Percentiles rank a stretch among this genome's conserved stretches.
Conservation (phyloP, 1,140 invertebrate genomes). For the Onthophagus taurus region DNA sequence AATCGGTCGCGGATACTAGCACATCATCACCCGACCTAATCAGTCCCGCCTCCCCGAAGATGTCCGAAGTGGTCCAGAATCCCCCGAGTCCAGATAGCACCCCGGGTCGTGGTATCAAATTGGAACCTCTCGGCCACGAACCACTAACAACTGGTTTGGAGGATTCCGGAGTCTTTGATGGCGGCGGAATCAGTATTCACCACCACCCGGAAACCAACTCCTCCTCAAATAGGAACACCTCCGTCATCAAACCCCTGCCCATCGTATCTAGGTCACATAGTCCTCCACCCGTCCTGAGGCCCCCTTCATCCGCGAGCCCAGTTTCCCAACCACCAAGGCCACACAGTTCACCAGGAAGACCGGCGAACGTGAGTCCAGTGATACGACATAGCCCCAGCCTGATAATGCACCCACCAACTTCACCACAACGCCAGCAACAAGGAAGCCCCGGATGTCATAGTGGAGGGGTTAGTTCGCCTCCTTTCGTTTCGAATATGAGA, state of each 20-base stretch:
- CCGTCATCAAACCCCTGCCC: slow-evolving; percentile 27
- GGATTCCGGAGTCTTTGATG: slow-evolving; percentile 32
- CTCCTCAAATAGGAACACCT: too few relatives aligned
- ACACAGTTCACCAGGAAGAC: slow-evolving; percentile 35
- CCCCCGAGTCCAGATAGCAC: slow-evolving; percentile 34
- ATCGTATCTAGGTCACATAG: slow-evolving; percentile 30
- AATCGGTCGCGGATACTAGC: slow-evolving; percentile 82
- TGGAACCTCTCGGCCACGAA: slow-evolving; percentile 26
- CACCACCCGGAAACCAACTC: too few relatives aligned
- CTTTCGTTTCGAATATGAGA: slow-evolving; percentile 26
- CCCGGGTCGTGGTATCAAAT: slow-evolving; percentile 22
- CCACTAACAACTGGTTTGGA: slow-evolving; percentile 27
- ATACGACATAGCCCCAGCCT: slow-evolving; percentile 31
- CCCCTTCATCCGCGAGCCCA: slow-evolving; percentile 29
- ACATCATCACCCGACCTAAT: slow-evolving; percentile 77
- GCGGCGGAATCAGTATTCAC: slow-evolving; percentile 22
- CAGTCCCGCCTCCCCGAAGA: slow-evolving; percentile 63
- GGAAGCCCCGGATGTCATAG: slow-evolving; percentile 15
- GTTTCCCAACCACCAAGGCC: slow-evolving; percentile 35
- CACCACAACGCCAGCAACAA: slow-evolving; percentile 18
- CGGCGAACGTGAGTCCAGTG: slow-evolving; percentile 31
- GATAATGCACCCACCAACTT: slow-evolving; percentile 28
- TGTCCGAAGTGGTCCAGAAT: slow-evolving; percentile 39
- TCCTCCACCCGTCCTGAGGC: slow-evolving; percentile 31
- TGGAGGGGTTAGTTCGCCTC: slow-evolving; percentile 30